These are phyloP conservation scores for Ctena decussata DNA, from an alignment of 2,888 invertebrate species.

Conservation along the genomic window DNA sequence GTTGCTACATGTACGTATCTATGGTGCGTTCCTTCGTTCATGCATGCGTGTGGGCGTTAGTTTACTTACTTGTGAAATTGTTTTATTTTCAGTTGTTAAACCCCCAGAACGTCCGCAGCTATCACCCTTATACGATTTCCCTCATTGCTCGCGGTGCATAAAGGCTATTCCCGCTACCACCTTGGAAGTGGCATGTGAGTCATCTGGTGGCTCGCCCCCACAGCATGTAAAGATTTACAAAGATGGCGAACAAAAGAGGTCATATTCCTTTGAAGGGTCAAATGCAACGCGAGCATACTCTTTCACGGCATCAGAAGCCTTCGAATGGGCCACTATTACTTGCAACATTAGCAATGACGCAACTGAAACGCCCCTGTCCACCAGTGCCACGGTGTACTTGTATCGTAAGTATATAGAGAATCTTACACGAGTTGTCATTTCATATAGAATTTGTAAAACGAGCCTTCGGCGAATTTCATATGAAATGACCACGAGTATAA, in stretches of 20 bases:
- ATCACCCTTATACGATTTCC: not conserved
- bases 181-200: not conserved
- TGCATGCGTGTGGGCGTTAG: too few species aligned
- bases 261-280: too few species aligned
- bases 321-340: not conserved
- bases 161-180: not conserved
- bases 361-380: not conserved
- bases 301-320: not conserved
- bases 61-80: too few species aligned
- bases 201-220: not conserved
- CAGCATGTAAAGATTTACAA: not conserved
- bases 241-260: not conserved
- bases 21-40: too few species aligned
- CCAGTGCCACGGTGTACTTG: not conserved
- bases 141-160: not conserved
- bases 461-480: too few species aligned
- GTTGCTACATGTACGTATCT: too few species aligned
- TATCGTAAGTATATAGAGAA: not conserved
- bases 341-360: not conserved
- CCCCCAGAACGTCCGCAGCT: not conserved
- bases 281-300: not conserved
- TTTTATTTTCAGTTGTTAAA: not conserved
- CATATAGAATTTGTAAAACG: too few species aligned
- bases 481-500: too few species aligned
- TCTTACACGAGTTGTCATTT: too few species aligned